phyloP scores from a whole-genome alignment of 1,140 invertebrate genomes.

The Coptotermes formosanus region DNA sequence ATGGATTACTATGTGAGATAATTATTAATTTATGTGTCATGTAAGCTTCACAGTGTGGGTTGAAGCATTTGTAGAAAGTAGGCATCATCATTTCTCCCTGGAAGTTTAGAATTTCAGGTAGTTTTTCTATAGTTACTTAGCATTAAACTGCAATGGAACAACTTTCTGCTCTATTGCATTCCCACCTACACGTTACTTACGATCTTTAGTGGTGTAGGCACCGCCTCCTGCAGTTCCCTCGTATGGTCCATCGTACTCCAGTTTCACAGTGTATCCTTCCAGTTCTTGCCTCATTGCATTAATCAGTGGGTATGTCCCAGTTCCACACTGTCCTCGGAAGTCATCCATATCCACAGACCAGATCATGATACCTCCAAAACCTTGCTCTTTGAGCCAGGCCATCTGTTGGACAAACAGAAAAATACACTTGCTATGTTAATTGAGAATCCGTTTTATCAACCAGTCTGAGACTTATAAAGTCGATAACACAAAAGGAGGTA shows the following conservation, averaged over 20 bases:
- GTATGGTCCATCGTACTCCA: constrained; percentile 86
- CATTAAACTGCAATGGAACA: not conserved
- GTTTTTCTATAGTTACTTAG: constrained; percentile 24
- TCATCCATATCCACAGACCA: constrained; percentile 98
- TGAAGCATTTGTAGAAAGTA: no score
- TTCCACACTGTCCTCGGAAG: constrained; percentile 85
- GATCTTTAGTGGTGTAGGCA: constrained; percentile 82
- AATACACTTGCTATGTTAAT: not conserved
- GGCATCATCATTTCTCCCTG: no score
- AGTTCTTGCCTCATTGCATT: constrained; percentile 84
- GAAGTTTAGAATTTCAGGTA: no score
- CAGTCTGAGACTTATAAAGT: no score
- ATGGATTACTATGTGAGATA: no score
- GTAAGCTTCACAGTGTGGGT: no score
- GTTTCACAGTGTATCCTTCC: constrained; percentile 74
- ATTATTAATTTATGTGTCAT: no score
- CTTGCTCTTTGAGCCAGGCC: constrained; percentile 90
- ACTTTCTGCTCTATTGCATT: not conserved
- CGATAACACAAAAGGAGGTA: no score
- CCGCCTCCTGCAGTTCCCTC: constrained; percentile 68
- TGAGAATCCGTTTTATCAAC: no score
- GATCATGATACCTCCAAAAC: constrained; percentile 95
- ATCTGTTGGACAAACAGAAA: constrained; percentile 60
- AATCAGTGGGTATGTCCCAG: constrained; percentile 86
- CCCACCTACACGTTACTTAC: constrained; percentile 57